A percentile compares a stretch with the other conserved stretches of the same genome.
These are phyloP conservation scores for Ceratitis capitata DNA, from an alignment of 1,140 invertebrate species.

Conservation along the genomic window DNA sequence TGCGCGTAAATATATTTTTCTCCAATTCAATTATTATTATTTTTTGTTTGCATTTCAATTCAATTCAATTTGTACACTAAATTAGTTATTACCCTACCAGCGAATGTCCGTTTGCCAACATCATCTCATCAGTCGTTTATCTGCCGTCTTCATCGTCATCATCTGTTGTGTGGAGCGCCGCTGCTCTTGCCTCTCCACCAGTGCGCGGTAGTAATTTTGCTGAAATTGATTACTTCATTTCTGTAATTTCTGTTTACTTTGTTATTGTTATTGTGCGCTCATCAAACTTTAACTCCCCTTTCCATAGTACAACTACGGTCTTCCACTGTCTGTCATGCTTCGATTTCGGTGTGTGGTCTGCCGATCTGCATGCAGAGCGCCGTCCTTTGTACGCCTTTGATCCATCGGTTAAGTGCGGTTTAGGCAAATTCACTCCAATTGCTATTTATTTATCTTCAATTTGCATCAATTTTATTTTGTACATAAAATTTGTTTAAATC, in stretches of 20 bases:
- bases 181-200: not conserved
- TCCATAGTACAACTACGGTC: too few species aligned
- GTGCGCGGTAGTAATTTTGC: conserved; percentile 14
- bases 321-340: not conserved
- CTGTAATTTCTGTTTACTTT: conserved; percentile 31
- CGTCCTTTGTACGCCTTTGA: not conserved
- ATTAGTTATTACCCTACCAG: conserved; percentile 15
- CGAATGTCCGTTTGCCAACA: not conserved
- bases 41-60: conserved; percentile 34
- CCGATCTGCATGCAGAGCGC: not conserved
- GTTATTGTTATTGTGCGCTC: too few species aligned
- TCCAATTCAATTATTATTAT: conserved; percentile 27
- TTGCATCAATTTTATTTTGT: not conserved
- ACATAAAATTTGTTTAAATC: not conserved
- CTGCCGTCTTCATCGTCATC: not conserved
- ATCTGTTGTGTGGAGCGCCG: not conserved
- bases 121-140: not conserved
- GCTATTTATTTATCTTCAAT: conserved; percentile 29
- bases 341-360: not conserved
- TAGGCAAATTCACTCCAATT: conserved; percentile 22
- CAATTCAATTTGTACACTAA: conserved; percentile 33
- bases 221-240: conserved; percentile 39
- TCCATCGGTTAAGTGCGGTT: conserved; percentile 8
- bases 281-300: not conserved
- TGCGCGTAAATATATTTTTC: not conserved